phyloP scores from a whole-genome alignment of 2,797 vertebrate genomes.

The Sebastes itinus region DNA sequence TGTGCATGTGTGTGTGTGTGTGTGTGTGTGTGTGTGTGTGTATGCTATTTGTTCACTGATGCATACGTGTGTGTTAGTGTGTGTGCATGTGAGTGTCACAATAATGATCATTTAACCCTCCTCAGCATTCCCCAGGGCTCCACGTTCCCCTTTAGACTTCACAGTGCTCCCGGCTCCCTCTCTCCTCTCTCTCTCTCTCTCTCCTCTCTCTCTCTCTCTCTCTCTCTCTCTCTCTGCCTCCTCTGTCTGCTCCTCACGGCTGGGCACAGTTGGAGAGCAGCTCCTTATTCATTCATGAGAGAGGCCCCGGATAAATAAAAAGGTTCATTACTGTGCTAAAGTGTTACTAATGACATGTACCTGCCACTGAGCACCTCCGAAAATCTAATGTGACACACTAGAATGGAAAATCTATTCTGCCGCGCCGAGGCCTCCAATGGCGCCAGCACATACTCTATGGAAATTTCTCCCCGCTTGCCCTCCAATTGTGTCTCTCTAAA shows the following conservation, averaged over 20 bases:
- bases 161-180: slow-evolving; percentile 47
- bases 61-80: slow-evolving; percentile 41
- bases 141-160: slow-evolving; percentile 55
- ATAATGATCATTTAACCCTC: slow-evolving; percentile 82
- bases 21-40: slow-evolving; percentile 24
- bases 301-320: slow-evolving; percentile 95
- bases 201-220: background rate
- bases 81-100: slow-evolving; percentile 70
- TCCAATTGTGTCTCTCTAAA: slow-evolving; percentile 91
- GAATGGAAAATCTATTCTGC: slow-evolving; percentile 91
- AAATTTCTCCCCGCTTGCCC: slow-evolving; percentile 88
- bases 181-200: background rate
- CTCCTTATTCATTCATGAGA: slow-evolving; percentile 99
- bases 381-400: slow-evolving; percentile 99
- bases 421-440: slow-evolving; percentile 80
- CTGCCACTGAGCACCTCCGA: slow-evolving; percentile 97
- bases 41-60: slow-evolving; percentile 44
- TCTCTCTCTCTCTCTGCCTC: slow-evolving; percentile 33
- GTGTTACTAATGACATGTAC: slow-evolving; percentile 99
- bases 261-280: slow-evolving; percentile 85
- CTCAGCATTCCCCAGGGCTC: slow-evolving; percentile 79
- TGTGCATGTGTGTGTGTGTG: slow-evolving; percentile 33
- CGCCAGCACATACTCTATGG: slow-evolving; percentile 81
- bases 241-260: slow-evolving; percentile 85
- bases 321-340: slow-evolving; percentile 97